Evolutionary conservation across 2,888 invertebrate genomes (phyloP), one percentile per base, ranked within the genome.

Genomic region (Watsonalla binaria): DNA sequence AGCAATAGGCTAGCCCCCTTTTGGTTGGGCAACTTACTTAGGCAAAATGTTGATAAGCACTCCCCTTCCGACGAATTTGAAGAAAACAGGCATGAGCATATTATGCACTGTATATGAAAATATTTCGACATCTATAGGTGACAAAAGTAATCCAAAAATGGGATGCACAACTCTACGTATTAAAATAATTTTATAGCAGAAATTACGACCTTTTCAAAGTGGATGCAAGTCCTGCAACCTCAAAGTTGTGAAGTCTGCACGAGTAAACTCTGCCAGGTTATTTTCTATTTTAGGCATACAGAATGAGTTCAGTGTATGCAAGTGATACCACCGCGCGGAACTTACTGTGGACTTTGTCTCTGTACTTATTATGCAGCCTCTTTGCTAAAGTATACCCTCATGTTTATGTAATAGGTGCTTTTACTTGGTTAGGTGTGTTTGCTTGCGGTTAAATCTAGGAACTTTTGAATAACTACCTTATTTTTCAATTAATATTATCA

Each of bases 231-330:
- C 42, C 51, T 49, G 48, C 13, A 9, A 45, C 51, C 54, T 34
- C 42, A 35, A 64, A 66, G 56, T 64, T 66, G 51, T 57, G 55
- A 55, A 58, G 61, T 57, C 51, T 58, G 57, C 59, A 57, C 59
- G 58, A 63, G 61, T 60, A 68, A 72, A 72, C 68, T 68, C 57
- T 62, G 59, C 62, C 59, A 65, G 75, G 74, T 81, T 82, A 84
- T 82, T 80, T 49, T 79, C 78, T 81, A 80, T 83, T 84, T 81
- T 70, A 74, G 73, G 72, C 78, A 80, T 82, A 72, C 72, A 69
- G 72, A 81, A 84, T 80, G 74, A 80, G 73, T 73, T 74, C 73
- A 56, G 65, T 70, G 65, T 68, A 72, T 76, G 78, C 72, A 73
- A 79, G 78, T 76, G 80, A 83, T 83, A 82, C 74, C 77, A 61